Percentiles rank a stretch among this genome's conserved stretches.
Evolutionary conservation across 2,797 vertebrate genomes (phyloP).

Genomic region (Gephyroberyx darwinii): DNA sequence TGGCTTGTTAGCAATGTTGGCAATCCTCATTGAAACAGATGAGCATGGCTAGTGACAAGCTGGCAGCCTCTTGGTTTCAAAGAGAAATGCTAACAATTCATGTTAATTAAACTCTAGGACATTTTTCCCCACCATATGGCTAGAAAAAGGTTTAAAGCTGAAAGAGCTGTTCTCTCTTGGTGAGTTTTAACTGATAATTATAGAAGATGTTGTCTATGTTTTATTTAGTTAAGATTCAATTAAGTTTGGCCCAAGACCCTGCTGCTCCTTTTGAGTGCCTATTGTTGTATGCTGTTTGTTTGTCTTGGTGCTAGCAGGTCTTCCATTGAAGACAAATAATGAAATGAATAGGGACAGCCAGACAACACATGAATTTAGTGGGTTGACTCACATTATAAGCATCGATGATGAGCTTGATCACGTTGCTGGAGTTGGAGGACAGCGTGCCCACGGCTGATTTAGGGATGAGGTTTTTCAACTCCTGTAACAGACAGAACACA

Average conservation of each 20-base stretch:
- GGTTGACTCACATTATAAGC: slow-evolving; percentile 93
- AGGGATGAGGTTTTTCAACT: slow-evolving; percentile 96
- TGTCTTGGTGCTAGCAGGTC: no score
- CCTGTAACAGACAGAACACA: slow-evolving; percentile 76
- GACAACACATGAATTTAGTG: neutral
- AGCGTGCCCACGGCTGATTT: slow-evolving; percentile 96
- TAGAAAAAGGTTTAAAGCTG: no score
- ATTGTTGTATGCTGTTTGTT: no score
- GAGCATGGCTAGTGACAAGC: no score
- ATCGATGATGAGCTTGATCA: slow-evolving; percentile 97
- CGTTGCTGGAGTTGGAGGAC: slow-evolving; percentile 97
- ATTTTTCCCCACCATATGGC: neutral
- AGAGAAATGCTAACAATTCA: neutral
- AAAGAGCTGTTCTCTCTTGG: no score
- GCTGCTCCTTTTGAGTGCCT: no score
- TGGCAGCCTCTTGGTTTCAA: neutral
- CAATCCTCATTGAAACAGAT: neutral
- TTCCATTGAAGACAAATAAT: neutral
- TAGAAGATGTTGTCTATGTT: no score
- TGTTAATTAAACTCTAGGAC: neutral
- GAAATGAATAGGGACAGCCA: neutral
- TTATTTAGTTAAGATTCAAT: no score
- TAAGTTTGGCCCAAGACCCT: no score
- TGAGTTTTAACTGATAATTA: no score
- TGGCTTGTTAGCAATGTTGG: neutral